Evolutionary conservation across 2,888 invertebrate species (phyloP).

Genomic region (Empis livida): DNA sequence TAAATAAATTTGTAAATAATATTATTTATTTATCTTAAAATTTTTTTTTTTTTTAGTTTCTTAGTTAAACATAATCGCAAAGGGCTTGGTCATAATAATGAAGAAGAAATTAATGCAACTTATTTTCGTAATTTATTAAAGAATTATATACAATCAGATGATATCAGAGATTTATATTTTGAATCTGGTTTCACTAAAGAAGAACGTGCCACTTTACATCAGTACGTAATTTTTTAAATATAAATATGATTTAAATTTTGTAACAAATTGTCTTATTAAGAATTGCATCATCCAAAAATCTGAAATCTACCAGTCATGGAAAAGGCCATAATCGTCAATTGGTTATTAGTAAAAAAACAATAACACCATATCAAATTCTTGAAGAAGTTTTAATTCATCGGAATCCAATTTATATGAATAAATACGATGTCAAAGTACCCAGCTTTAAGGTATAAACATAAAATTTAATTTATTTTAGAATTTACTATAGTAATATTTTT

Average conservation of each 20-base stretch:
- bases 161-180: conserved; percentile 45
- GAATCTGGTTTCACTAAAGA: conserved; percentile 48
- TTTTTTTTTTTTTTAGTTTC: conserved; percentile 17
- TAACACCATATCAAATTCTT: conserved; percentile 21
- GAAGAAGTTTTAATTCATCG: conserved; percentile 23
- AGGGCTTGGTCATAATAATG: conserved; percentile 24
- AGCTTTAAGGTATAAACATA: conserved; percentile 17
- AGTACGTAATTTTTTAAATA: conserved; percentile 24
- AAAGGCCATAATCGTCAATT: conserved; percentile 32
- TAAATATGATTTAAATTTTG: background rate
- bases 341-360: conserved; percentile 27
- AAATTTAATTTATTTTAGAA: background rate
- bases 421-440: conserved; percentile 31
- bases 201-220: conserved; percentile 48
- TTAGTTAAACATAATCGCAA: conserved; percentile 28
- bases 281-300: conserved; percentile 35
- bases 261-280: conserved; percentile 13
- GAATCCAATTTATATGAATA: conserved; percentile 24
- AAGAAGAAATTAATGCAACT: conserved; percentile 18
- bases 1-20: conserved; percentile 10
- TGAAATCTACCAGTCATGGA: conserved; percentile 42
- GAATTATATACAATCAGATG: conserved; percentile 36
- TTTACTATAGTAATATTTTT: background rate
- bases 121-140: conserved; percentile 28
- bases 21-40: background rate